Conservation (phyloP, 2,113 vertebrate genomes). For the Empidonax traillii region DNA sequence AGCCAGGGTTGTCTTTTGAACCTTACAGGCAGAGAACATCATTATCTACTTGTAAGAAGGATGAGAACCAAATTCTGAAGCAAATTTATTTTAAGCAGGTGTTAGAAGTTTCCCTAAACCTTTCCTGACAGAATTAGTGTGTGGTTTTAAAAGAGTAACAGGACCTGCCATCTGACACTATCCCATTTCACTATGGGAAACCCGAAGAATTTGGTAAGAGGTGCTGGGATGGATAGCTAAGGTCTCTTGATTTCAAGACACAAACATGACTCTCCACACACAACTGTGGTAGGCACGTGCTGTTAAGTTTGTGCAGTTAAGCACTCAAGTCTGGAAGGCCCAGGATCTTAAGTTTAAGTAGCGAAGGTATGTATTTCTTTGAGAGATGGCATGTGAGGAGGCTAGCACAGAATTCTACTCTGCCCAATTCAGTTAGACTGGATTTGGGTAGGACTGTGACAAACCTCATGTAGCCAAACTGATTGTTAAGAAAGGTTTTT, state of each 20-base stretch:
- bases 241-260: background rate
- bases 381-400: background rate
- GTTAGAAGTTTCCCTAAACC: background rate
- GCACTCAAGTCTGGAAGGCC: background rate
- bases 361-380: background rate
- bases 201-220: background rate
- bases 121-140: background rate
- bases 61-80: background rate
- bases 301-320: background rate
- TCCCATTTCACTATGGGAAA: background rate
- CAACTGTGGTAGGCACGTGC: background rate
- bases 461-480: background rate
- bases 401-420: background rate
- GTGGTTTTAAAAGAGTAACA: background rate
- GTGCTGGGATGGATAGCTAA: background rate
- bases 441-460: background rate
- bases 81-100: background rate
- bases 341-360: background rate
- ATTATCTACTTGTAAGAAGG: background rate
- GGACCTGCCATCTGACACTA: background rate
- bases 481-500: background rate
- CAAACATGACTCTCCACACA: background rate
- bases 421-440: background rate
- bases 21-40: background rate
- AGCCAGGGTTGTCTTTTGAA: background rate